Base-by-base conservation (phyloP, 2,888 invertebrate species). In the Leptopilina drosophilae region DNA sequence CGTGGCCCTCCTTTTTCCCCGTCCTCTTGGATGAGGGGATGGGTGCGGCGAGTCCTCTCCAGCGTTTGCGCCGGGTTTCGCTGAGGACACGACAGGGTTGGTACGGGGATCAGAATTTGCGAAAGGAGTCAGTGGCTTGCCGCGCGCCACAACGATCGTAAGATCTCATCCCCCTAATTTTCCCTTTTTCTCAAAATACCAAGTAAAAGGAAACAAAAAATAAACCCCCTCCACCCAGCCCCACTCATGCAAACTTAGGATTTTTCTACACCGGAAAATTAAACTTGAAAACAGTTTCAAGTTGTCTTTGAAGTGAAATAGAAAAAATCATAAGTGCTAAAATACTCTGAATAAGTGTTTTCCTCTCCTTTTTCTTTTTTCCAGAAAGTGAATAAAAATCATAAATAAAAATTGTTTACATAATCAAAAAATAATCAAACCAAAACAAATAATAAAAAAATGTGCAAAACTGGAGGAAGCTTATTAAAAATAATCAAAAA, bases 91-190 rank as follows among this genome's bases (percentile, higher is more conserved):
- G 82, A 83, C 85, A 83, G 88, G 85, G 83, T 82, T 83, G 84
- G 86, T 82, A 86, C 87, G 88, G 88, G 88, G 88, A 87, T 86
- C 40, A 87, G 87, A 87, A 88, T 87, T 85, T 87, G 85, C 85
- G 86, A 86, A 89, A 87, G 86, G 88, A 90, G 90, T 90, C 90
- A 90, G 89, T 90, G 89, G 89, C 89, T 89, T 89, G 90, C 87
- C 89, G 89, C 88, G 90, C 90, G 90, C 88, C 90, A 89, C 89
- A 89, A 88, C 87, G 90, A 88, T 82, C 79, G 78, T 83, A 77
- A 14, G 26, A 42, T 69, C 66, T 62, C 76, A 49, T 69, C 53
- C 33, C 53, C 73, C 49, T 73, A 46, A 76, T 78, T 77, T 77
- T 64, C 69, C 8, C 66, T 77, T 67, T 53, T 12, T 33, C 62